phyloP scores from a whole-genome alignment of 2,888 invertebrate species.

The Exephanes ischioxanthus region DNA sequence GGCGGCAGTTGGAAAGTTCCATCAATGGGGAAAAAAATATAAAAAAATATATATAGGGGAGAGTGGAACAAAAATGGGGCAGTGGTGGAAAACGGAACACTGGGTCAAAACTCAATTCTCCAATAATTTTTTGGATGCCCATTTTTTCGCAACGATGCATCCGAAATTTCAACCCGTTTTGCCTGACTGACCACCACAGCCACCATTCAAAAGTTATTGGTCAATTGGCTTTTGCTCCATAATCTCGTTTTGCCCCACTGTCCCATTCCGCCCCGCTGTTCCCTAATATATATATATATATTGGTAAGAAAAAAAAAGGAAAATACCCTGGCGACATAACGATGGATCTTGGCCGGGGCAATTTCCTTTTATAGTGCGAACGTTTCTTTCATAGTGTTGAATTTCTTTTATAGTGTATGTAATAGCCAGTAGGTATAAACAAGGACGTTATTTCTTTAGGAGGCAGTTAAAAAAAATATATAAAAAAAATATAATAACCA shows the following conservation, averaged over 20 bases:
- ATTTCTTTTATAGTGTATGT: not conserved
- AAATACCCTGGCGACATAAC: not conserved
- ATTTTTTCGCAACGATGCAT: too few species aligned
- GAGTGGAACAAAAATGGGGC: too few species aligned
- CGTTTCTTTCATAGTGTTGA: not conserved
- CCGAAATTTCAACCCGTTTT: too few species aligned
- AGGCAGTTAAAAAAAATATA: not conserved
- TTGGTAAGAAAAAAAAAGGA: not conserved
- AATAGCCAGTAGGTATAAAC: slow-evolving; percentile 20
- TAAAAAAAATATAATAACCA: slow-evolving; percentile 1
- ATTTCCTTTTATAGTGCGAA: slow-evolving; percentile 34
- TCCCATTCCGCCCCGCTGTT: too few species aligned
- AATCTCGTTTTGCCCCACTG: too few species aligned
- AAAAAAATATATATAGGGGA: not conserved
- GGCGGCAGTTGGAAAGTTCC: slow-evolving; percentile 36
- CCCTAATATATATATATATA: not conserved
- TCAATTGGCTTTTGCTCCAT: too few species aligned
- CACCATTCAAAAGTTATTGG: too few species aligned
- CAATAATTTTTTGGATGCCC: too few species aligned
- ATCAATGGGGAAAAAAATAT: not conserved
- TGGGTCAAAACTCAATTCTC: too few species aligned
- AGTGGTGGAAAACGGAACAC: too few species aligned
- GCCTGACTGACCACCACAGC: too few species aligned
- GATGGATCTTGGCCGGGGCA: slow-evolving; percentile 15
- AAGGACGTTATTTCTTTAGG: slow-evolving; percentile 17